These are phyloP conservation scores for Sycobia sp. DNA, from an alignment of 1,140 invertebrate species.

Conservation along the genomic window DNA sequence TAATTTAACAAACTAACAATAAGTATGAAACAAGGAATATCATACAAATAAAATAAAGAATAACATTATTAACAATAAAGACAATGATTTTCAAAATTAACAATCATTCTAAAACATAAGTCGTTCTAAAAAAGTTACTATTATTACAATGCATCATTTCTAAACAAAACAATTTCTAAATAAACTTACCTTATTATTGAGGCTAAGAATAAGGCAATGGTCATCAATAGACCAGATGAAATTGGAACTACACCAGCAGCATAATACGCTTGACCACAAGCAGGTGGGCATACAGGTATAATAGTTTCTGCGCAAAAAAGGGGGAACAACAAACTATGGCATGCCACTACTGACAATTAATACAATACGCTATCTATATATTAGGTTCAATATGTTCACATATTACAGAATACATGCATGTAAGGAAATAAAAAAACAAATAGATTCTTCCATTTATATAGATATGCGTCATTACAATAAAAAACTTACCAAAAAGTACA, in stretches of 20 bases:
- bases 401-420: slow-evolving; percentile 52
- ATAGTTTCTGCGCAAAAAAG: slow-evolving; percentile 76
- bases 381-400: neutral
- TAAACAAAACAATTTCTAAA: no score
- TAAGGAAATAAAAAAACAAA: slow-evolving; percentile 16
- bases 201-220: slow-evolving; percentile 55
- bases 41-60: neutral
- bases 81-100: slow-evolving; percentile 5
- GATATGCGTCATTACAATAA: neutral
- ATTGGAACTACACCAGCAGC: slow-evolving; percentile 61
- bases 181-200: slow-evolving; percentile 54
- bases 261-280: slow-evolving; percentile 78
- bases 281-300: slow-evolving; percentile 90
- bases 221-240: slow-evolving; percentile 55
- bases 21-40: neutral
- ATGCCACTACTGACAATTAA: slow-evolving; percentile 48
- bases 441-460: neutral
- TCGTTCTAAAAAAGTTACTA: neutral
- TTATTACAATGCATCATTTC: no score
- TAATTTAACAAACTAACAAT: no score
- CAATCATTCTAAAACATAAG: slow-evolving; percentile 22
- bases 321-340: slow-evolving; percentile 52
- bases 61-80: slow-evolving; percentile 10
- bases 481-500: slow-evolving; percentile 78
- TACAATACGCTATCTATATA: neutral